Evolutionary conservation across 2,888 invertebrate species (phyloP), one percentile per base, ranked within the genome.

Genomic region (Acleris sparsana): DNA sequence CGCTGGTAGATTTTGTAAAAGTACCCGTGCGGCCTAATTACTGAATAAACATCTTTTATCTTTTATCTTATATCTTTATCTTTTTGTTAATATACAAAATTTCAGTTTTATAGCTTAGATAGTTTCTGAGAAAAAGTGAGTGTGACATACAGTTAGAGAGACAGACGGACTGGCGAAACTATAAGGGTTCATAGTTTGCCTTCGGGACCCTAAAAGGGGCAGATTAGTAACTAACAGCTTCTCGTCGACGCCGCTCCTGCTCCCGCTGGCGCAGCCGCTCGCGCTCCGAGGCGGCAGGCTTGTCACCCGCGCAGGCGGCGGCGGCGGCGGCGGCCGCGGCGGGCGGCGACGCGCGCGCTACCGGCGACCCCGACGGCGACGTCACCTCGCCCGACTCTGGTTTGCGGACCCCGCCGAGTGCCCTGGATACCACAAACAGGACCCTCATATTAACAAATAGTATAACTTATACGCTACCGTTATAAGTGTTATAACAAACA

Each of bases 211-310:
- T 51, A 49, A 33, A 59, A 58, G 11, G 25, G 20, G 11, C 5
- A 20, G 11, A n/a, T 52, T 71, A 33, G 33, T 9, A 33, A 95
- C 96, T 95, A 87, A 98, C 98, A 84, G 98, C 98, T 93, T 98
- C 98, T 70, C 98, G 94, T 71, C 98, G 94, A 71, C 98, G 94
- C 66, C 98, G 93, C 85, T 98, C 98, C 90, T 98, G 98, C 85
- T 99, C 98, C 73, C 97, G 94, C 81, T 96, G 94, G 77, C 97
- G 94, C 80, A 96, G 95, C 44, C 97, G 94, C 83, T 98, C 97
- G 70, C 97, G 94, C 85, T 97, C 98, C 65, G 95, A 94, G 56
- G 95, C 95, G 62, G 95, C 94, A 80, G 94, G 80, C 92, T 87
- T 87, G 82, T 89, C 88, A 68, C 84, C 82, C 73, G 85, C 82